Evolutionary conservation across 2,888 invertebrate genomes (phyloP), one percentile per base, ranked within the genome.

Genomic region (Dione vanillae): DNA sequence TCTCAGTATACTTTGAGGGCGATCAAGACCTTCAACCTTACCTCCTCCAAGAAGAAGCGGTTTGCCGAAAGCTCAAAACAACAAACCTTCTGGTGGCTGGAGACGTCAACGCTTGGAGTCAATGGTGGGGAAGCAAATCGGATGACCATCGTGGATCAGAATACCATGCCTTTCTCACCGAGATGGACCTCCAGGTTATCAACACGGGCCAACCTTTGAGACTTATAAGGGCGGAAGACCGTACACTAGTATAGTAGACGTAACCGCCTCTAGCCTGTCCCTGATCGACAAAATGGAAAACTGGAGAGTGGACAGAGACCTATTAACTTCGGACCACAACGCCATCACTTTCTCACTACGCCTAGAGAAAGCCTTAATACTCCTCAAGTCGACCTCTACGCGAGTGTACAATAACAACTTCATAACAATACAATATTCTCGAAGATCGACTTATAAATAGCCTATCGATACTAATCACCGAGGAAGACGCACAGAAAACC

Each of bases 101-200:
- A 0, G 78, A 78, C 52, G 67, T 59, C 2, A 78, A 78, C 35
- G 74, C 78, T 0, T 70, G 69, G 72, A 77, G 74, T 20, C 20
- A 43, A 0, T 76, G 76, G 76, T 77, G 77, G 78, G 75, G 76
- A 1, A 76, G 77, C 16, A 9, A 3, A 77, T n/a, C n/a, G n/a
- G n/a, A n/a, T n/a, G n/a, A n/a, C n/a, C n/a, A n/a, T n/a, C n/a
- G n/a, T n/a, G n/a, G 77, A 3, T 65, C 59, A 14, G 68, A 16
- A 1, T 10, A 73, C 7, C 6, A 12, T 8, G 71, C 62, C 10
- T 56, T 68, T 10, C 10, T 77, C 47, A 71, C 0, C 65, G 76
- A 47, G 37, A 68, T n/a, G 27, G 67, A 69, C 1, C 12, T 76
- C 1, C 69, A 76, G 74, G 9, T 66, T n/a, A n/a, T n/a, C n/a